Evolutionary conservation across 1,140 invertebrate species (phyloP).

Genomic region (Cyrtorhinus lividipennis): DNA sequence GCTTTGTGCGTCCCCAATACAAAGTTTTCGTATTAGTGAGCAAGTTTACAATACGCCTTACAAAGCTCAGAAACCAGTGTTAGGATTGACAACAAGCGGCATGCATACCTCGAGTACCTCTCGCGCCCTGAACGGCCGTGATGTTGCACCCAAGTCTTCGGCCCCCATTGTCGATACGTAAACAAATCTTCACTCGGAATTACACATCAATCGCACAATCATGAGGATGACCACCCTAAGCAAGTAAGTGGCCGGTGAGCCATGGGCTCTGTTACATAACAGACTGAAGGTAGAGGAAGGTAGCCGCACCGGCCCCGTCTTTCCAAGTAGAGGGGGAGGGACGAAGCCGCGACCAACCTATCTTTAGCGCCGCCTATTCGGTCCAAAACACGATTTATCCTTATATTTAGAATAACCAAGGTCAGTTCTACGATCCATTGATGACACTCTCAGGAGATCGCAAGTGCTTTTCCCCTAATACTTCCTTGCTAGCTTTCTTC

Average conservation of each 20-base stretch:
- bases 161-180: background rate
- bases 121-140: background rate
- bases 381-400: background rate
- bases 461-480: too few relatives aligned
- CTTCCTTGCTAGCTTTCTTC: too few relatives aligned
- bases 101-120: slow-evolving; percentile 6
- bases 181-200: background rate
- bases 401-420: background rate
- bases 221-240: background rate
- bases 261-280: slow-evolving; percentile 5
- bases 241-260: background rate
- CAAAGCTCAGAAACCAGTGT: too few relatives aligned
- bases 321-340: background rate
- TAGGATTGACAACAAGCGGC: too few relatives aligned
- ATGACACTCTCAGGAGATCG: background rate
- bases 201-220: background rate
- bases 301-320: background rate
- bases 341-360: background rate
- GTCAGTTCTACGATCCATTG: slow-evolving; percentile 3
- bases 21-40: too few relatives aligned
- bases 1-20: too few relatives aligned
- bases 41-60: too few relatives aligned
- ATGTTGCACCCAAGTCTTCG: background rate
- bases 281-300: background rate
- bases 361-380: background rate